Evolutionary conservation across 2,797 vertebrate genomes (phyloP).

Genomic region (Etheostoma perlongum): DNA sequence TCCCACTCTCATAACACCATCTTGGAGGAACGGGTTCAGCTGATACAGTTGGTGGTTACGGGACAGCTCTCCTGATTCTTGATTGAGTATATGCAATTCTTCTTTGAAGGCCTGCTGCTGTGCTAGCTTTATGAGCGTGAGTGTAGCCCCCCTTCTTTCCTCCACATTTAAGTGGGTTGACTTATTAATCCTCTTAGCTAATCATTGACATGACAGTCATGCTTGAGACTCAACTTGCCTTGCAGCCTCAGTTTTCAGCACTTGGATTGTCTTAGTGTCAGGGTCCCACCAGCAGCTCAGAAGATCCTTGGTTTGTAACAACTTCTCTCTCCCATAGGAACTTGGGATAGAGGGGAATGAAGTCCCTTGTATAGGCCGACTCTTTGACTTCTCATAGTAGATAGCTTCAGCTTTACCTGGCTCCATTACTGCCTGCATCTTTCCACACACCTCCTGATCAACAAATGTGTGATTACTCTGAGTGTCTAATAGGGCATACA

Average conservation of each 20-base stretch:
- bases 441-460: too few relatives aligned
- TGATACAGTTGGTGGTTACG: constrained; percentile 11
- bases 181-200: background rate
- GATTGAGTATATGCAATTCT: too few relatives aligned
- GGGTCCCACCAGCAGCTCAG: background rate
- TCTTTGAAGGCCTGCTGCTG: constrained; percentile 28
- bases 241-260: background rate
- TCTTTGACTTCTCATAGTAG: too few relatives aligned
- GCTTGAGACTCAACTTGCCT: background rate
- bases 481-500: too few relatives aligned
- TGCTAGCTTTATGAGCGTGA: background rate
- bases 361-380: too few relatives aligned
- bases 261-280: too few relatives aligned
- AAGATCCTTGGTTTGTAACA: background rate
- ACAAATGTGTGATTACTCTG: too few relatives aligned
- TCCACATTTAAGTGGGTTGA: constrained; percentile 13
- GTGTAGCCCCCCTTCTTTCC: constrained; percentile 2
- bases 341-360: constrained; percentile 5
- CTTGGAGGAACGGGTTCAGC: constrained; percentile 6
- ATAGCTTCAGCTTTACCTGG: too few relatives aligned
- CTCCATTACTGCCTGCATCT: too few relatives aligned
- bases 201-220: background rate
- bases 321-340: constrained; percentile 45
- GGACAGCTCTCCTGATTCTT: background rate
- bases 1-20: constrained; percentile 32